Evolutionary conservation across 2,888 invertebrate genomes (phyloP), one percentile per base, ranked within the genome.

Genomic region (Peribatodes rhomboidaria): DNA sequence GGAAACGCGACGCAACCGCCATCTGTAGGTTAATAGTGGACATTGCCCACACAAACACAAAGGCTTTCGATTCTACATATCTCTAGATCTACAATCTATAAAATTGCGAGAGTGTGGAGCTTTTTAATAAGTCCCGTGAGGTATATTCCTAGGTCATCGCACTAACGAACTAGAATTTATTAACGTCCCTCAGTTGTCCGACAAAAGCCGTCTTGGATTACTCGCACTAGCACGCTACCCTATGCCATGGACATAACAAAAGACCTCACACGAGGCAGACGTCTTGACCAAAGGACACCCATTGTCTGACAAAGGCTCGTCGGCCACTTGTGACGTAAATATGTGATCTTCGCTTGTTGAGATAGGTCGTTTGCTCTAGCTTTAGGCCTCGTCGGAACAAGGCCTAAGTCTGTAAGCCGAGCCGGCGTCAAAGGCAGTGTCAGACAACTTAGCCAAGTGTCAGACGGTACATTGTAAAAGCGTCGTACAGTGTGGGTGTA

Each of bases 341-440:
- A 55, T 31, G 47, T 20, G 27, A 31, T 49, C 44, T 44, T 44
- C 31, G 31, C 27, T 14, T 31, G 47, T 42, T 9, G 18, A 20
- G 42, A 42, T 8, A 37, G 20, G n/a, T 27, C 31, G 14, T 13
- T 31, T 6, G 46, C 22, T 18, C n/a, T 22, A 46, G 22, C 8
- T 49, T 27, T 49, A 11, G 33, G n/a, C 16, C 16, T 16, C 46
- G 46, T 46, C 35, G 35, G 20, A 13, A 37, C 50, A 20, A 50
- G 35, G 35, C 18, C 18, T 44, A 58, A 47, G 57, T 46, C 11
- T 31, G 39, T 52, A 52, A 55, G 42, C 52, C 39, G 8, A 57
- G 44, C 46, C n/a, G 20, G 16, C n/a, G 7, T 67, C 65, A 61
- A 69, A 70, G 61, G 59, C 58, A 20, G 50, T 65, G 68, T 69